Conservation (phyloP, 2,113 vertebrate genomes). For the Vidua macroura region DNA sequence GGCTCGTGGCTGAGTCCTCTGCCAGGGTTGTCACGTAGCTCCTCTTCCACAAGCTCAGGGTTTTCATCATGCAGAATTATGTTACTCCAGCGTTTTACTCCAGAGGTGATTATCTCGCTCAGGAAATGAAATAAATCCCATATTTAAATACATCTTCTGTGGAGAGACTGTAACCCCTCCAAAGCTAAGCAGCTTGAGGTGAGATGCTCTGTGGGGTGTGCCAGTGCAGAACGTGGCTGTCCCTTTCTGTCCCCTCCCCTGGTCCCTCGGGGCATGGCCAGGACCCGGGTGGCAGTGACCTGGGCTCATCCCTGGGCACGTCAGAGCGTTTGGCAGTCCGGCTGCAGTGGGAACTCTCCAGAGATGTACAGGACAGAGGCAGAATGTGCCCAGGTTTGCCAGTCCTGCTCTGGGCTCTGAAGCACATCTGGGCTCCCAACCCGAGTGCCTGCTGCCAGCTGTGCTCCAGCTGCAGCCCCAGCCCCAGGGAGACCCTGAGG, state of each 20-base stretch:
- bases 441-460: background rate
- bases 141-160: background rate
- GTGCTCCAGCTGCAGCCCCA: accelerated
- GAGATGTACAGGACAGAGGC: background rate
- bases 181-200: background rate
- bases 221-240: background rate
- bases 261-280: background rate
- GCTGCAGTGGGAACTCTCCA: background rate
- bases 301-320: background rate
- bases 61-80: background rate
- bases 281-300: background rate
- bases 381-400: accelerated
- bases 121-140: slow-evolving; percentile 21
- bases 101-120: background rate
- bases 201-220: background rate
- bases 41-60: background rate
- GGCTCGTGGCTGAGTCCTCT: background rate
- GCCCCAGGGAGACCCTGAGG: accelerated
- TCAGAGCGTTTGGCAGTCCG: accelerated
- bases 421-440: background rate
- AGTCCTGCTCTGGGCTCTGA: background rate
- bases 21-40: background rate
- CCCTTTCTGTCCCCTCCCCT: background rate
- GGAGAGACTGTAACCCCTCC: background rate
- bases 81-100: background rate